Conservation (phyloP, 2,113 vertebrate genomes). For the Pycnonotus jocosus region DNA sequence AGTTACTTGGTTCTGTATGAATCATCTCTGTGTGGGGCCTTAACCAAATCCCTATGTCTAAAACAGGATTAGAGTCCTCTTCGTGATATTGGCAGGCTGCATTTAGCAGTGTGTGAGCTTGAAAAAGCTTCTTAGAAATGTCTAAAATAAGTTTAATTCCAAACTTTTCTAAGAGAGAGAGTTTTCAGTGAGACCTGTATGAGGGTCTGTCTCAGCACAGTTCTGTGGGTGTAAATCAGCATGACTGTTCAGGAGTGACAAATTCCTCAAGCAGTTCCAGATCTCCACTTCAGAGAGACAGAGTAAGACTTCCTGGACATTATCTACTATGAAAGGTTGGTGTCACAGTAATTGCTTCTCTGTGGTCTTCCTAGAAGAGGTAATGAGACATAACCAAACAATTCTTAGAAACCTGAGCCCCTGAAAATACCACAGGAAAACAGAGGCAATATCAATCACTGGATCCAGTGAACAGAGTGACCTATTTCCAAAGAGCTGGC, state of each 20-base stretch:
- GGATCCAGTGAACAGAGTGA: background rate
- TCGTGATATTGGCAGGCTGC: background rate
- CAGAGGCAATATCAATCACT: background rate
- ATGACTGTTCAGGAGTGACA: background rate
- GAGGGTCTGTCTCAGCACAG: background rate
- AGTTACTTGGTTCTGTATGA: background rate
- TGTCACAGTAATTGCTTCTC: background rate
- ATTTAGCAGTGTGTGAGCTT: background rate
- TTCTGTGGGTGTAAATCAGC: background rate
- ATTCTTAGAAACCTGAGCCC: background rate
- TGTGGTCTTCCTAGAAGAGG: background rate
- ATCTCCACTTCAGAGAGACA: background rate
- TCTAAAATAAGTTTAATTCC: background rate
- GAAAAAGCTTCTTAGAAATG: slow-evolving; percentile 1
- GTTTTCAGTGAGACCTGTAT: background rate
- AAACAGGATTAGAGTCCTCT: background rate
- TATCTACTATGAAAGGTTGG: background rate
- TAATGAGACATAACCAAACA: background rate
- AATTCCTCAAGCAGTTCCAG: background rate
- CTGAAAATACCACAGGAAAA: background rate
- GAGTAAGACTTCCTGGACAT: background rate
- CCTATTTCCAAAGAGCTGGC: background rate
- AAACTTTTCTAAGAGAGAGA: background rate
- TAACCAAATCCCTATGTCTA: background rate
- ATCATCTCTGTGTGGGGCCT: background rate